Evolutionary conservation across 2,113 vertebrate species (phyloP).

Genomic region (Smithornis capensis): DNA sequence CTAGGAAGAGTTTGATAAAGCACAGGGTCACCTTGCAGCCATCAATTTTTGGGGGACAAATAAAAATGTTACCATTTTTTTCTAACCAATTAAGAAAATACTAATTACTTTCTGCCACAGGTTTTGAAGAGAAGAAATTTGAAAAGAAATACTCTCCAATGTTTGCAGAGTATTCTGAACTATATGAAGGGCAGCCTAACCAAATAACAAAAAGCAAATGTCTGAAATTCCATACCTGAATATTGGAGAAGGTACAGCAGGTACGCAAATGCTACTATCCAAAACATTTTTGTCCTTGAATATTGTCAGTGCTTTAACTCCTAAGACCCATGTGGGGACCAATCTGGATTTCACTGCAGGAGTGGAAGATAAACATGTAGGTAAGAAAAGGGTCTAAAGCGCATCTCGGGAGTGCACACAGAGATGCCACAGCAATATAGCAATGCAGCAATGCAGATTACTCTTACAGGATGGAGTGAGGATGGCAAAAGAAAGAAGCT

Average conservation of each 20-base stretch:
- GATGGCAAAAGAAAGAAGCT: neutral
- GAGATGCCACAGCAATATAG: neutral
- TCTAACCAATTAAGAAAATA: neutral
- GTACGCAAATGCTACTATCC: neutral
- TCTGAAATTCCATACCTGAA: neutral
- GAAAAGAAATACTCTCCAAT: too few species aligned
- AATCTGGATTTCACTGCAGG: neutral
- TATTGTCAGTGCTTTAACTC: neutral
- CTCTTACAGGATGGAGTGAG: neutral
- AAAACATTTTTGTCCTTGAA: neutral
- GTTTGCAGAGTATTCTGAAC: neutral
- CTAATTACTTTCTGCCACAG: neutral
- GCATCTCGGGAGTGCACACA: neutral
- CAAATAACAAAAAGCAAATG: neutral
- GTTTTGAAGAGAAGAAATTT: neutral
- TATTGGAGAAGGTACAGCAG: neutral
- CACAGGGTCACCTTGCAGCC: neutral
- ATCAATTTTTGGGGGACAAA: rapidly evolving
- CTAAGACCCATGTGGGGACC: neutral
- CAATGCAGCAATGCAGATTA: rapidly evolving
- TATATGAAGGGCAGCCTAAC: neutral
- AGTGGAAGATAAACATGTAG: neutral
- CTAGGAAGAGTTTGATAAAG: neutral
- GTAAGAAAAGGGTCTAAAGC: neutral
- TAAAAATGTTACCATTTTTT: neutral